phyloP scores from a whole-genome alignment of 2,113 vertebrate genomes.

The Zosterops japonicus region DNA sequence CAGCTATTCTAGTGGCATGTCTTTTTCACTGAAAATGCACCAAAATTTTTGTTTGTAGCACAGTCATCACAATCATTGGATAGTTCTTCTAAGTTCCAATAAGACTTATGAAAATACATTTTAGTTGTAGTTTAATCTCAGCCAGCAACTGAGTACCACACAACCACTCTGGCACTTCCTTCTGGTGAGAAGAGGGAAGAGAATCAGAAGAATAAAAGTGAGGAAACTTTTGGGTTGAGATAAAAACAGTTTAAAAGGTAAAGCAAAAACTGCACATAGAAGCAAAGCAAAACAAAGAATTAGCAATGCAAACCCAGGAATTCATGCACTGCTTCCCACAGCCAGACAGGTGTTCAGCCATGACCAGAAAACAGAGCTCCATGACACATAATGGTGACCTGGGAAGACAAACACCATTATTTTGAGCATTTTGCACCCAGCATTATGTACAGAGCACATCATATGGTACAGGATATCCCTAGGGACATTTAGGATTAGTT shows the following conservation, averaged over 20 bases:
- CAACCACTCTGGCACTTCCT: background rate
- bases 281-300: background rate
- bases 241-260: background rate
- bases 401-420: background rate
- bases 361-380: background rate
- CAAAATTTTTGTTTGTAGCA: background rate
- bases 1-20: background rate
- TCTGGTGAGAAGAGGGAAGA: background rate
- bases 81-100: background rate
- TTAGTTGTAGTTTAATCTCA: background rate
- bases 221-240: background rate
- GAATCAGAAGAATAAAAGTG: background rate
- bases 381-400: background rate
- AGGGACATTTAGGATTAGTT: background rate
- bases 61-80: background rate
- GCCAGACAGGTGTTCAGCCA: background rate
- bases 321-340: background rate
- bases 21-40: background rate
- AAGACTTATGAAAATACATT: background rate
- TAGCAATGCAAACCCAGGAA: background rate
- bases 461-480: too few species aligned
- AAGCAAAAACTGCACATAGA: background rate
- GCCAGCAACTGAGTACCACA: background rate
- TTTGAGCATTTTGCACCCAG: background rate
- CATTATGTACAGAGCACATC: background rate